phyloP scores from a whole-genome alignment of 2,113 vertebrate species.

The Electrona antarctica region DNA sequence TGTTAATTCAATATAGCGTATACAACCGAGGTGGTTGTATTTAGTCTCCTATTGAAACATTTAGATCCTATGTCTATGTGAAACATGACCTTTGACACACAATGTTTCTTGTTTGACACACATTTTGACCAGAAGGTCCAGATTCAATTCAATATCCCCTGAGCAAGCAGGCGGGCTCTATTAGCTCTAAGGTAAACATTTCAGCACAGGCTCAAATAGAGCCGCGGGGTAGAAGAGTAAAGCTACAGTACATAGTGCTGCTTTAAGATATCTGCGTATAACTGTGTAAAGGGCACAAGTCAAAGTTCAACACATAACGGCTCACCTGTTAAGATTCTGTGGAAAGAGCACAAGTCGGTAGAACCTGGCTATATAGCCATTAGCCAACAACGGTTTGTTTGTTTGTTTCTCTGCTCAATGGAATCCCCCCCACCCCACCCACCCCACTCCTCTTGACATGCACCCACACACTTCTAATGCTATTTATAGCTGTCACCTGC shows the following conservation, averaged over 20 bases:
- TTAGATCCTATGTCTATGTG: too few species aligned
- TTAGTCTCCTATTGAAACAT: too few species aligned
- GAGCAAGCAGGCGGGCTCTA: too few species aligned
- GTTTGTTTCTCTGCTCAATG: neutral
- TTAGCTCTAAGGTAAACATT: too few species aligned
- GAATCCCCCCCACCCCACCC: neutral
- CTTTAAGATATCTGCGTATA: neutral
- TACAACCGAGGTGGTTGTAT: too few species aligned
- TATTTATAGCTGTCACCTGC: constrained; percentile 67
- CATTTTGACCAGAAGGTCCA: too few species aligned
- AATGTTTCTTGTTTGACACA: too few species aligned
- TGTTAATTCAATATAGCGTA: too few species aligned
- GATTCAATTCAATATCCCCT: too few species aligned
- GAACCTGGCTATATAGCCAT: neutral
- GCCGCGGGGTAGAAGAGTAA: too few species aligned
- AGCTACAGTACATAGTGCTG: neutral
- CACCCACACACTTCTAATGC: constrained; percentile 10
- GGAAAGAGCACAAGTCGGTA: constrained; percentile 2
- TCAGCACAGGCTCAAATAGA: too few species aligned
- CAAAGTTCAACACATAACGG: neutral
- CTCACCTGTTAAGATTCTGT: constrained; percentile 15
- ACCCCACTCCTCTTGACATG: neutral
- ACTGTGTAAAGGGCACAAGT: neutral
- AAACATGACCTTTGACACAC: too few species aligned
- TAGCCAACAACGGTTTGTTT: neutral